phyloP scores from a whole-genome alignment of 2,797 vertebrate species.

The Lepilemur ruficaudatus region DNA sequence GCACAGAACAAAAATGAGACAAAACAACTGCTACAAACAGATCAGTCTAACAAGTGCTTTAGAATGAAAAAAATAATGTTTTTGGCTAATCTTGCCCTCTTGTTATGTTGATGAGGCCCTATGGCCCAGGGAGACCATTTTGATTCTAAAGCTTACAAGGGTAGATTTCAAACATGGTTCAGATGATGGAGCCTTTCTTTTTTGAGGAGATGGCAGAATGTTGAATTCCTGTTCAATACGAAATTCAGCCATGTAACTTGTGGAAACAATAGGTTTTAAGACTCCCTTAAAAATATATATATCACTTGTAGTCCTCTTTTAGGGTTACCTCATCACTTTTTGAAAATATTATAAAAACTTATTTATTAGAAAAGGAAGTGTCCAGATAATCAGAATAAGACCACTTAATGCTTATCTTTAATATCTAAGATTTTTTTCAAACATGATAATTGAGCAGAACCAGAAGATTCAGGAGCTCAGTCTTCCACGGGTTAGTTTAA shows the following conservation, averaged over 20 bases:
- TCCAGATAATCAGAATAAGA: neutral
- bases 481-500: neutral
- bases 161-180: neutral
- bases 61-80: neutral
- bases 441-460: neutral
- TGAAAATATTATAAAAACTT: conserved; percentile 16
- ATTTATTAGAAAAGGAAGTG: neutral
- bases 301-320: neutral
- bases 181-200: neutral
- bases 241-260: conserved; percentile 10
- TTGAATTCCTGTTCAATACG: neutral
- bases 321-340: neutral
- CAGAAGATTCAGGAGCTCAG: neutral
- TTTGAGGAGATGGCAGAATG: neutral
- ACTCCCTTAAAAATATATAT: neutral
- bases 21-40: neutral
- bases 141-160: neutral
- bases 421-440: neutral
- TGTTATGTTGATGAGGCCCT: neutral
- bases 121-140: rapidly evolving
- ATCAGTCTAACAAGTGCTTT: neutral
- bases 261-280: neutral
- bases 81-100: neutral
- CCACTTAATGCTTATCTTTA: neutral
- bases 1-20: neutral